Evolutionary conservation across 2,888 invertebrate species (phyloP), one percentile per base, ranked within the genome.

Genomic region (Notodonta dromedarius): DNA sequence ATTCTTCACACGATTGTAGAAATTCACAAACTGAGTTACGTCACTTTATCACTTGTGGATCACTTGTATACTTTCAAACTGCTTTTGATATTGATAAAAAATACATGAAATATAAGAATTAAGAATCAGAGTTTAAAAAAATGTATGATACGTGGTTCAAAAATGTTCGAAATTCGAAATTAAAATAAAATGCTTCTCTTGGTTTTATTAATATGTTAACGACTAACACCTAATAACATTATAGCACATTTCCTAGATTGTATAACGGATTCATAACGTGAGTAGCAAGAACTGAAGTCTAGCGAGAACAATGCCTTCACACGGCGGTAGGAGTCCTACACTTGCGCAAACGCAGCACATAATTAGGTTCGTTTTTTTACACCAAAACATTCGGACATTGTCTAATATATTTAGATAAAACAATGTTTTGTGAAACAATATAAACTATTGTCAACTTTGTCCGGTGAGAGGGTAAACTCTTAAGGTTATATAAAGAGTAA

Each of bases 261-360:
- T 87, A 88, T 87, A 88, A 88, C 80, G 63, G 70, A 79, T 67
- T 71, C 82, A 82, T 84, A 83, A 86, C 79, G 74, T 66, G 74
- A 78, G 78, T 77, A 76, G 79, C 79, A 86, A 86, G 79, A 82
- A 79, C 77, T 78, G 58, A 65, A 73, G 70, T 70, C 67, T 66
- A 57, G 50, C 64, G 60, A 54, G 58, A 46, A 86, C 86, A 85
- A 85, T 83, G 78, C 63, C 66, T 79, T 86, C 84, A 73, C 85
- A 85, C 85, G 85, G 56, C 67, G 70, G 69, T 74, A 69, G 73
- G 69, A 78, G 73, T 76, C 77, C 75, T 75, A 73, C 76, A 67
- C 83, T 90, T 90, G 86, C 90, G 90, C 87, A 90, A 90, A 85
- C 83, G 79, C 77, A 73, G 77, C 77, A 74, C 78, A 75, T 85